Evolutionary conservation across 2,797 vertebrate genomes (phyloP).

Genomic region (Pseudomugil gertrudae): DNA sequence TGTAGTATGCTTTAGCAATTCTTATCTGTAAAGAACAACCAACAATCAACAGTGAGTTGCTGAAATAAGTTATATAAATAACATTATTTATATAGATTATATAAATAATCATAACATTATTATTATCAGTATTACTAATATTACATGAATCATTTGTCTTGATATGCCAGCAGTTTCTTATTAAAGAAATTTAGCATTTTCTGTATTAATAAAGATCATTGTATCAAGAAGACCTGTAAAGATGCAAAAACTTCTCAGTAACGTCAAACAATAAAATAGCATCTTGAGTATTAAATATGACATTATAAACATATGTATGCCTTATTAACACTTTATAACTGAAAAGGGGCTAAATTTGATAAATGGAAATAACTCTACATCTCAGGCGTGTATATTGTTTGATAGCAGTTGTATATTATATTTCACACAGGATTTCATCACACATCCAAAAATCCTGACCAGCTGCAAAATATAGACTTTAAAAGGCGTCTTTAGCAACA

Average conservation of each 20-base stretch:
- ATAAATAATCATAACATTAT: no score
- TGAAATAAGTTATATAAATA: neutral
- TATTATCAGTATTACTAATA: no score
- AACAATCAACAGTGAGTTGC: no score
- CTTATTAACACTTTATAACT: neutral
- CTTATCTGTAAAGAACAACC: no score
- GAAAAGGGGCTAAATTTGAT: neutral
- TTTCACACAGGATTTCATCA: neutral
- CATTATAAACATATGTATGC: neutral
- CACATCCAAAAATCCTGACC: conserved; percentile 14
- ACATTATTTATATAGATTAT: no score
- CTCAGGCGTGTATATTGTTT: neutral
- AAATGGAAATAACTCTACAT: neutral
- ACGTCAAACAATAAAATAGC: no score
- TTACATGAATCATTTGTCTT: no score
- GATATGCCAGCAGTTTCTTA: no score
- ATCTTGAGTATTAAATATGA: neutral
- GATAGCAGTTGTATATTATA: neutral
- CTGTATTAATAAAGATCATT: no score
- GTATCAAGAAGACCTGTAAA: no score
- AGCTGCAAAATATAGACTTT: conserved; percentile 23
- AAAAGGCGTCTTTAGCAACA: neutral
- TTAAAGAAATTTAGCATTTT: no score
- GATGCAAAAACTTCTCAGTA: no score
- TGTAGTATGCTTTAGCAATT: neutral